Base-by-base conservation (phyloP, 2,113 vertebrate genomes). In the Osmerus mordax region DNA sequence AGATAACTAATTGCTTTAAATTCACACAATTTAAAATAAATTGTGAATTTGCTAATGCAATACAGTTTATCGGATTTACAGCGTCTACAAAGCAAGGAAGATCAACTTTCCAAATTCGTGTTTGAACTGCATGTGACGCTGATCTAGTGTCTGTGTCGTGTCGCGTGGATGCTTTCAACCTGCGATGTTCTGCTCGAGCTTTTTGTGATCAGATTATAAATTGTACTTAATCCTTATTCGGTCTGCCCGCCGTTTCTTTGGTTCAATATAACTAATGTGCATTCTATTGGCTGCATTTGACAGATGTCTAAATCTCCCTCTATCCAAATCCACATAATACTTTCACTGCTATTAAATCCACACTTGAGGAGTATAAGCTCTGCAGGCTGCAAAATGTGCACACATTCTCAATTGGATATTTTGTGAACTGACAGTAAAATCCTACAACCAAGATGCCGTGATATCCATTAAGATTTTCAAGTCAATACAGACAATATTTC, bases 401-500 rank as follows among this genome's bases (percentile, higher is more conserved):
- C 54, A 19, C 7, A 59, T 63, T 18, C 55, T 47, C 36, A 60
- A 52, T 55, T 65, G 58, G 23, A 66, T 47, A 60, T 62, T 3
- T 9, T 13, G 53, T 19, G 59, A 53, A 25, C 53, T 13, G 4
- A 29, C 59, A 23, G 62, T 47, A 23, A 61, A 61, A 65, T 6
- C 60, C 70, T 62, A 67, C 36, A 15, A 65, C 53, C 65, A 56
- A 63, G 51, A 73, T 36, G 56, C 89, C 73, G 90, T 90, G 83
- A 92, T 89, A 92, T 91, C 82, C 81, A 84, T 85, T 83, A 78
- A 90, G 87, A 79, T 80, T 74, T 85, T 86, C 86, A 90, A 91
- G 92, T 92, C 92, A 91, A 88, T 93, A 87, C n/a, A 78, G 19
- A 81, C 64, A 87, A 79, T 83, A 91, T 91, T 90, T 87, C 92